Conservation (phyloP, 2,797 vertebrate genomes). For the Peromyscus aztecus region DNA sequence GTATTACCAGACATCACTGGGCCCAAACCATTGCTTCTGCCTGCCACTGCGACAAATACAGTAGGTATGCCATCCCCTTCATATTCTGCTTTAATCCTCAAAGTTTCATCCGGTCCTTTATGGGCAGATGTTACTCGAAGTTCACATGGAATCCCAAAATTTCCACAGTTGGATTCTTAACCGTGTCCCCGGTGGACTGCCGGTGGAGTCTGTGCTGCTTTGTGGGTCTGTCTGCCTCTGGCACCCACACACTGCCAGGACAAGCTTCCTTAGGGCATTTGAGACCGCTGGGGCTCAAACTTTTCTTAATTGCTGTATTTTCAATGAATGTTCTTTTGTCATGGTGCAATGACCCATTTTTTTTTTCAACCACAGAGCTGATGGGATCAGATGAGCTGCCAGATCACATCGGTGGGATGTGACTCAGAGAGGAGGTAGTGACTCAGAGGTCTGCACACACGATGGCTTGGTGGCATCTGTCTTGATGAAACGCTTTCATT, state of each 20-base stretch:
- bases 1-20: slow-evolving; percentile 98
- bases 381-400: slow-evolving; percentile 61
- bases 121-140: too few species aligned
- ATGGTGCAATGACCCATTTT: slow-evolving; percentile 72
- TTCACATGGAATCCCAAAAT: too few species aligned
- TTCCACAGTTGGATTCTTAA: background rate
- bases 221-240: slow-evolving; percentile 42
- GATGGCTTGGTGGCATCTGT: background rate
- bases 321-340: slow-evolving; percentile 60
- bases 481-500: background rate
- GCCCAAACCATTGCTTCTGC: slow-evolving; percentile 97
- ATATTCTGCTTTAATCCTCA: too few species aligned
- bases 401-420: background rate
- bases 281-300: slow-evolving; percentile 30
- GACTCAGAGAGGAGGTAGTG: slow-evolving; percentile 17
- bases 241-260: background rate
- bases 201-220: background rate
- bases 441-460: background rate
- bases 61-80: slow-evolving; percentile 96
- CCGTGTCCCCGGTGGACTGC: slow-evolving; percentile 9
- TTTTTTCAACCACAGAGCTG: slow-evolving; percentile 57
- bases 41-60: slow-evolving; percentile 97
- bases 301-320: slow-evolving; percentile 64
- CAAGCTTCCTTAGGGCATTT: slow-evolving; percentile 65
- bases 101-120: too few species aligned